Evolutionary conservation across 2,888 invertebrate species (phyloP), one percentile per base, ranked within the genome.

Genomic region (Drosophila anceps): DNA sequence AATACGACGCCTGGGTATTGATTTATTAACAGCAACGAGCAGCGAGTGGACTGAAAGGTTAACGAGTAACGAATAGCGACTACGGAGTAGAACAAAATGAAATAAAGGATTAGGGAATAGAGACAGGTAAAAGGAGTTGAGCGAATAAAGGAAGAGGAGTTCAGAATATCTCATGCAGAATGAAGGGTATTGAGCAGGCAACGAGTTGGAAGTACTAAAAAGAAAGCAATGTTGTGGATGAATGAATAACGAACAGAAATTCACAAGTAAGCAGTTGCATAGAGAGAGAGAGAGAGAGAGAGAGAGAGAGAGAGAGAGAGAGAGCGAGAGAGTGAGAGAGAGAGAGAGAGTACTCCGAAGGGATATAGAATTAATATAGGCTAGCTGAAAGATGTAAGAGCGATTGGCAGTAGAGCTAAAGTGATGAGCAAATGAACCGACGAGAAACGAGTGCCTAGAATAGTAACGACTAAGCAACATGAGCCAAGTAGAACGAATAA

Each of bases 1-100:
- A 85, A 80, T 78, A 80, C 80, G 73, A 79, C 78, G 79, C 73
- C 53, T 53, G 81, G 71, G 82, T 86, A 86, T 86, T 86, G 86
- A 86, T 86, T 87, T 86, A 86, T 87, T 87, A 81, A 87, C 79
- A 73, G 71, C 43, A 61, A 51, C 39, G 73, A 48, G 35, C 9
- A 51, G 20, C 50, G 13, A 33, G 20, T 20, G 48, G 12, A 1
- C 29, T 18, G 29, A 43, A 18, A 5, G 18, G n/a, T 24, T 33
- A 31, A 48, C 35, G 63, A 48, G 29, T 35, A 13, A 12, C 1
- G 53, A 10, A 53, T 35, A 37, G 4, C 15, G 44, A 62, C 46
- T 43, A 31, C 13, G 24, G 50, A 41, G 50, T 9, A 12, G 15
- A 2, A 31, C 20, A 18, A 54, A 10, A 10, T 13, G 2, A 15